A percentile compares a stretch with the other conserved stretches of the same genome.
Evolutionary conservation across 2,797 vertebrate genomes (phyloP).

Genomic region (Salmo trutta): DNA sequence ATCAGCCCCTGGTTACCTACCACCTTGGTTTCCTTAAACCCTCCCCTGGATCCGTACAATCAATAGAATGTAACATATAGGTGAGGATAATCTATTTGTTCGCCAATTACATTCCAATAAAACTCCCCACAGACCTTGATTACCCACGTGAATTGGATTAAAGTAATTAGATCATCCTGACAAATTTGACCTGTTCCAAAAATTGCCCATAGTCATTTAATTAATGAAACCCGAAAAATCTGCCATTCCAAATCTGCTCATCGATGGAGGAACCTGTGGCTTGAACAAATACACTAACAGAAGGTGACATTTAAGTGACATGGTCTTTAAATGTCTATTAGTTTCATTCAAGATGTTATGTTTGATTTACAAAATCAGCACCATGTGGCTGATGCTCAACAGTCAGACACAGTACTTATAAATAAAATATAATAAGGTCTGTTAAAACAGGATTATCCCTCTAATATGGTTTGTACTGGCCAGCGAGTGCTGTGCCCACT

Average conservation of each 20-base stretch:
- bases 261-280: not conserved
- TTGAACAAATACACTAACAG: slow-evolving; percentile 11
- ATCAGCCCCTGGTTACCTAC: slow-evolving; percentile 30
- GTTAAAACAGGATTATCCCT: slow-evolving; percentile 31
- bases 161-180: slow-evolving; percentile 46
- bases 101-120: slow-evolving; percentile 48
- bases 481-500: slow-evolving; percentile 43
- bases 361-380: slow-evolving; percentile 8
- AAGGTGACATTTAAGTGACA: slow-evolving; percentile 12
- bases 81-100: slow-evolving; percentile 57
- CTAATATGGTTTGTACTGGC: slow-evolving; percentile 63
- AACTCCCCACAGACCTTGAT: slow-evolving; percentile 12
- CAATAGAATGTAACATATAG: slow-evolving; percentile 40
- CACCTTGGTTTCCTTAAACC: slow-evolving; percentile 47
- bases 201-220: not conserved
- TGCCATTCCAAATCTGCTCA: not conserved
- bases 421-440: too few species aligned
- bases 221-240: slow-evolving; percentile 6
- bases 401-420: too few species aligned
- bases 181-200: slow-evolving; percentile 26
- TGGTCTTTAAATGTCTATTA: slow-evolving; percentile 26
- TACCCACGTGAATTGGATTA: slow-evolving; percentile 33
- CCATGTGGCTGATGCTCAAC: too few species aligned
- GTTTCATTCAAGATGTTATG: slow-evolving; percentile 35
- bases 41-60: slow-evolving; percentile 37